Evolutionary conservation across 2,888 invertebrate species (phyloP), one percentile per base, ranked within the genome.

Genomic region (Trissoscelio sp.): DNA sequence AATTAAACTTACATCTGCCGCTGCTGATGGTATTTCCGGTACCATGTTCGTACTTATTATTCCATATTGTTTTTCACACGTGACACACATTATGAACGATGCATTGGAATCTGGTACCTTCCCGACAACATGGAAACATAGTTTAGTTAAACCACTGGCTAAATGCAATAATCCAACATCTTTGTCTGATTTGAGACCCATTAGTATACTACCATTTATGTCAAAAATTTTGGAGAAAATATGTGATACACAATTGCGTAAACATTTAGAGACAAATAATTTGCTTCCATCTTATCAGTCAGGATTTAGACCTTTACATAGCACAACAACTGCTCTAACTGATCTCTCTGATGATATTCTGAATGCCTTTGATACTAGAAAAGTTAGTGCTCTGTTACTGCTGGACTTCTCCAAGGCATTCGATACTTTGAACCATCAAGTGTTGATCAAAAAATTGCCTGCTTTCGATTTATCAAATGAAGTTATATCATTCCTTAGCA

Each of bases 371-470:
- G 57, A 57, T 57, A n/a, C 37, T 0, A 20, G 28, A 2, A 16
- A 44, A 5, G 31, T 62, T 0, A 16, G 28, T 4, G 62, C 44
- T 16, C 16, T 62, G 7, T 1, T 62, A 0, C 2, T 46, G 0
- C 44, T 62, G 3, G 46, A 62, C n/a, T 62, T 28, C 12, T 60
- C 60, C 3, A 60, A 44, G 12, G 22, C 57, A 2, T 57, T 53
- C 11, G 58, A 58, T 39, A 58, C 58, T 0, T 0, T 58, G 6
- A 12, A 22, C 12, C 58, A 58, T 22, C 1, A 22, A n/a, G 2
- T 22, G 0, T 9, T 58, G 0, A 7, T 39, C 1, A 0, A 31
- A 2, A 55, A 55, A 16, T n/a, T 55, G 31, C 1, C 9, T 12
- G 7, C 9, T 7, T 16, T 55, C 7, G 34, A 11, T 16, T n/a